Evolutionary conservation across 2,113 vertebrate genomes (phyloP).

Genomic region (Rhegmatorhina hoffmannsi): DNA sequence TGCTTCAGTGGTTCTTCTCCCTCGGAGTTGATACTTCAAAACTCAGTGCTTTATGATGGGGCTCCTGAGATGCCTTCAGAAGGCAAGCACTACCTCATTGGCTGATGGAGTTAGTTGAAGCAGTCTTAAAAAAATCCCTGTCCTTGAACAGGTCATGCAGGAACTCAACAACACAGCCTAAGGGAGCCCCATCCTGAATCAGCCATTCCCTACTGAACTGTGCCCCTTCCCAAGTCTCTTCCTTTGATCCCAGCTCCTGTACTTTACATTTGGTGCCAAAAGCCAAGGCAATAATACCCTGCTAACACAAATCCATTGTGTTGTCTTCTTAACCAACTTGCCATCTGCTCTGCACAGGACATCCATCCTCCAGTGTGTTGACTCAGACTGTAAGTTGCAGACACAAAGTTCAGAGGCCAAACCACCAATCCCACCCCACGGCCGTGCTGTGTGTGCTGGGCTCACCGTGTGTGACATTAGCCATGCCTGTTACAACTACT

Average conservation of each 20-base stretch:
- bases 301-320: background rate
- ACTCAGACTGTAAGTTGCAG: background rate
- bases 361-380: background rate
- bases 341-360: background rate
- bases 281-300: background rate
- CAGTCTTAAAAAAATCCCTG: background rate
- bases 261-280: background rate
- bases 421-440: background rate
- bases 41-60: background rate
- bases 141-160: background rate
- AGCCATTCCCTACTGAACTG: background rate
- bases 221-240: background rate
- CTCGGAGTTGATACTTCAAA: background rate
- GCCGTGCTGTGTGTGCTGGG: background rate
- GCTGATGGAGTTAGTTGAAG: background rate
- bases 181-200: background rate
- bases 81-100: background rate
- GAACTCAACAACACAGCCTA: background rate
- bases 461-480: background rate
- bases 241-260: background rate
- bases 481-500: background rate
- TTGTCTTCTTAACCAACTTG: background rate
- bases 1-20: background rate
- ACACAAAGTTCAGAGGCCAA: background rate
- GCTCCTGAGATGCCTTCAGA: background rate